Evolutionary conservation across 2,113 vertebrate genomes (phyloP).

Genomic region (Cranoglanis bouderius): DNA sequence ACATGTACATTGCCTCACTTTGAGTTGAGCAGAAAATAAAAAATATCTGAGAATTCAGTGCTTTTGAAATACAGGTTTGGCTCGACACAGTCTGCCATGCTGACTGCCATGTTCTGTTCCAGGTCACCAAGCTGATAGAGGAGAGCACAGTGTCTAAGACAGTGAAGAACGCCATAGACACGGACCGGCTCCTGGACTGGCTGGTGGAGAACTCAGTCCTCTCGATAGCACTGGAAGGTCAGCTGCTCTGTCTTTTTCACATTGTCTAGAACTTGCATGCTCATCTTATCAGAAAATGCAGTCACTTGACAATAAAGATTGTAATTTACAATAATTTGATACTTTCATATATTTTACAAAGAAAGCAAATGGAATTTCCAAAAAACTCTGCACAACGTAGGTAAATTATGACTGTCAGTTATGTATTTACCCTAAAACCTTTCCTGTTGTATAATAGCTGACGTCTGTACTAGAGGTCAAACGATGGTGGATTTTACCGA

Average conservation of each 20-base stretch:
- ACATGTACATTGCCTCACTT: not conserved
- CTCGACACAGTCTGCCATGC: not conserved
- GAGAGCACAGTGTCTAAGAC: constrained; percentile 98
- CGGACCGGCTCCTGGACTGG: constrained; percentile 93
- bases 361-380: not conserved
- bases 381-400: no score
- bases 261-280: not conserved
- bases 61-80: not conserved
- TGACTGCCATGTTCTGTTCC: constrained; percentile 48
- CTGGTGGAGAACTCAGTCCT: constrained; percentile 97
- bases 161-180: constrained; percentile 97
- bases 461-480: no score
- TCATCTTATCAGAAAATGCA: no score
- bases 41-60: not conserved
- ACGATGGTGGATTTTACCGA: no score
- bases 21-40: not conserved
- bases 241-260: constrained; percentile 8
- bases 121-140: constrained; percentile 98
- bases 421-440: no score
- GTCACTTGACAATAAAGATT: not conserved
- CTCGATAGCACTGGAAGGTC: constrained; percentile 97
- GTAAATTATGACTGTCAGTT: no score
- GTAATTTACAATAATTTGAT: not conserved
- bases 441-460: no score
- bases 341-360: not conserved